phyloP scores from a whole-genome alignment of 2,797 vertebrate species.

The Varecia variegata region DNA sequence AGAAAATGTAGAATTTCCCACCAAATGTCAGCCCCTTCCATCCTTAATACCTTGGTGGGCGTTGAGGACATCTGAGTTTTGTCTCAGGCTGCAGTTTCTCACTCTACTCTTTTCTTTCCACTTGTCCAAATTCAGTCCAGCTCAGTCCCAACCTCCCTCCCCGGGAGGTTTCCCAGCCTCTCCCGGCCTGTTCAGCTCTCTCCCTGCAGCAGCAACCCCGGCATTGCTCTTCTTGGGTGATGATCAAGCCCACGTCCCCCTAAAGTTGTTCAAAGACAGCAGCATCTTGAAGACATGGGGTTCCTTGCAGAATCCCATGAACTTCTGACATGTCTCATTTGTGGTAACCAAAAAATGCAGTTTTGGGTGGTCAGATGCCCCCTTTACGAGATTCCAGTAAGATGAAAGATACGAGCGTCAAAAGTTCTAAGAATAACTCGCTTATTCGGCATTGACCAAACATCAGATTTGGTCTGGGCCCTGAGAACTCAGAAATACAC shows the following conservation, averaged over 20 bases:
- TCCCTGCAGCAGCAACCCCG: neutral
- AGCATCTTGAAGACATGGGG: neutral
- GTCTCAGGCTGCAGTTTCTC: neutral
- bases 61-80: neutral
- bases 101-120: neutral
- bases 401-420: neutral
- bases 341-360: rapidly evolving
- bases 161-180: neutral
- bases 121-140: neutral
- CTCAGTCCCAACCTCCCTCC: neutral
- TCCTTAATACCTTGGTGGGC: neutral
- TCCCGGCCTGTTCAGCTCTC: neutral
- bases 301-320: neutral
- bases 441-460: neutral
- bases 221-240: neutral
- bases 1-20: neutral
- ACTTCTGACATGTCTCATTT: neutral
- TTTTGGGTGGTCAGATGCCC: neutral
- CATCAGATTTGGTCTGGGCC: no score
- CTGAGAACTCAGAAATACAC: neutral
- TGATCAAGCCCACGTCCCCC: neutral
- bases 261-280: neutral
- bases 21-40: neutral
- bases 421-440: neutral
- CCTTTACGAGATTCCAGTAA: neutral